Conservation (phyloP, 1,140 invertebrate genomes). For the Holcopasites calliopsidis region DNA sequence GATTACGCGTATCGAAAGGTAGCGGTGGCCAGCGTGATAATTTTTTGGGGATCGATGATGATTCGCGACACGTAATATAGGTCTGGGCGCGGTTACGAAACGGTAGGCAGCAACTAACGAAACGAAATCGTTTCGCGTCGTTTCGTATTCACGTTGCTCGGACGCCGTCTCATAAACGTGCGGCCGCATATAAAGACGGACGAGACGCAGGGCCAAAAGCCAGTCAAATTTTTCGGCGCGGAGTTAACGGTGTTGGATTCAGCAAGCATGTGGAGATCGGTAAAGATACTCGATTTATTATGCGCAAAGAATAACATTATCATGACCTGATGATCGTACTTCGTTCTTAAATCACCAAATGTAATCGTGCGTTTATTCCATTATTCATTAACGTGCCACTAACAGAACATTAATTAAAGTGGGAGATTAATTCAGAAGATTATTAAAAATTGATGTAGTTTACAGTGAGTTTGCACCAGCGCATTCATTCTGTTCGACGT, state of each 20-base stretch:
- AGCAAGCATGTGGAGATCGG: constrained; percentile 42
- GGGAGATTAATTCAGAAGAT: no score
- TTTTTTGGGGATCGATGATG: neutral
- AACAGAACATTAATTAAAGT: neutral
- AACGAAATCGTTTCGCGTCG: constrained; percentile 52
- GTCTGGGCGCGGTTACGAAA: constrained; percentile 52
- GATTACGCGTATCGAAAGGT: neutral
- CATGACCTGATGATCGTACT: neutral
- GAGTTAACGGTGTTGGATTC: constrained; percentile 19
- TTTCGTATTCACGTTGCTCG: constrained; percentile 54
- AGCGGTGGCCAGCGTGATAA: neutral
- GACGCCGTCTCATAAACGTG: constrained; percentile 41
- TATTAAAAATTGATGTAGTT: no score
- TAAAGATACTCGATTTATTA: constrained; percentile 32
- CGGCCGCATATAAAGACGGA: constrained; percentile 57
- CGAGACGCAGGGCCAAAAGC: constrained; percentile 24
- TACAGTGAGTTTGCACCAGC: no score
- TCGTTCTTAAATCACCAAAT: neutral
- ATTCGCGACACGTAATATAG: constrained; percentile 57
- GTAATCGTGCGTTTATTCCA: neutral
- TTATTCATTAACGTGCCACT: neutral
- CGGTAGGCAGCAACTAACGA: constrained; percentile 32
- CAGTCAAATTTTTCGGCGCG: constrained; percentile 51
- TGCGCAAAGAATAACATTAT: neutral
- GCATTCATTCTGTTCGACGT: no score